phyloP scores from a whole-genome alignment of 2,113 vertebrate species.

The Cyprinodon variegatus region DNA sequence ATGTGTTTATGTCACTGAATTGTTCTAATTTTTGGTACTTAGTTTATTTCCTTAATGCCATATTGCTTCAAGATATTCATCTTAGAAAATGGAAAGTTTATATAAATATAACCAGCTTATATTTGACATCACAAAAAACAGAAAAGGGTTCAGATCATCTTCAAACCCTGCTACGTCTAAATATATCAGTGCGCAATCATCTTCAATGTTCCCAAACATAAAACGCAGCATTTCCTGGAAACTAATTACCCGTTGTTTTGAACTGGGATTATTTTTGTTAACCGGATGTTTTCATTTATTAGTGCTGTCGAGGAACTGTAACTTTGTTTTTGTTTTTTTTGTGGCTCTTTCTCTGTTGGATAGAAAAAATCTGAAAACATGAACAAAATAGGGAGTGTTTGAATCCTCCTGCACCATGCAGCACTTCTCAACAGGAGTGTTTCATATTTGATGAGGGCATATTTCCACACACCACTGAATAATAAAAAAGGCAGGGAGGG shows the following conservation, averaged over 20 bases:
- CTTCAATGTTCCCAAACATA: constrained; percentile 36
- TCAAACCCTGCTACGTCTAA: constrained; percentile 39
- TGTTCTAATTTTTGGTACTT: neutral
- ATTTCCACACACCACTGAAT: constrained; percentile 73
- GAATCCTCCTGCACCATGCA: constrained; percentile 46
- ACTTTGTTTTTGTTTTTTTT: neutral
- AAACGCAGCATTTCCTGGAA: neutral
- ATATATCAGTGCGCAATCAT: constrained; percentile 31
- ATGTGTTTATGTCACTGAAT: neutral
- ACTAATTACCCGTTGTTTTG: neutral
- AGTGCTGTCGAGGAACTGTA: neutral
- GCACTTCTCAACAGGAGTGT: constrained; percentile 53
- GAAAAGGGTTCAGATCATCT: constrained; percentile 34
- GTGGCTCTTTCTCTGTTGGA: constrained; percentile 23
- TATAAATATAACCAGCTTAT: constrained; percentile 8
- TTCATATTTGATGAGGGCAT: constrained; percentile 73
- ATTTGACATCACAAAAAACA: constrained; percentile 26
- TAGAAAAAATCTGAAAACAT: neutral
- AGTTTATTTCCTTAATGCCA: neutral
- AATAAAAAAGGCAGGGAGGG: constrained; percentile 51
- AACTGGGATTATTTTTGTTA: neutral
- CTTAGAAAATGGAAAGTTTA: neutral
- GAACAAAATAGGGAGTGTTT: neutral
- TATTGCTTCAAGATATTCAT: neutral
- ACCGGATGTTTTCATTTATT: neutral